A percentile compares a stretch with the other conserved stretches of the same genome.
Evolutionary conservation across 2,113 vertebrate genomes (phyloP).

Genomic region (Solea senegalensis): DNA sequence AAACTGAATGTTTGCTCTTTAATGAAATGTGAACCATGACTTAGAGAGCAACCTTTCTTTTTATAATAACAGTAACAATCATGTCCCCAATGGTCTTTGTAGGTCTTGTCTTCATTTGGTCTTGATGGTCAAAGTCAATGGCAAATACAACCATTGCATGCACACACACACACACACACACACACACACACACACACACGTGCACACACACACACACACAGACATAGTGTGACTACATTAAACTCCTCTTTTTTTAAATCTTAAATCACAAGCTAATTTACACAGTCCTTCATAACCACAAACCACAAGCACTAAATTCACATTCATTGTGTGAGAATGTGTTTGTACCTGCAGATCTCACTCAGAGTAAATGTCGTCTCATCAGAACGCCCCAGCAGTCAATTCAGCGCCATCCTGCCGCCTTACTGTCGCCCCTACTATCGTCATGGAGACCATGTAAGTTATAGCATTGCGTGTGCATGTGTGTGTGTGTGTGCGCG

Average conservation of each 20-base stretch:
- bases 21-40: too few species aligned
- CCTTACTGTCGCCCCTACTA: constrained; percentile 93
- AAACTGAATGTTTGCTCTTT: too few species aligned
- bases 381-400: constrained; percentile 76
- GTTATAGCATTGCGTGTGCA: constrained; percentile 83
- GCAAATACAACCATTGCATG: neutral
- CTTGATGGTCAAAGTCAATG: constrained; percentile 54
- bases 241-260: neutral
- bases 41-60: too few species aligned
- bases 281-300: neutral
- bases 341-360: constrained; percentile 4
- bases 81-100: neutral
- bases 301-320: neutral
- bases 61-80: too few species aligned
- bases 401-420: constrained; percentile 88
- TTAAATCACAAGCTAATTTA: neutral
- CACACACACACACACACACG: neutral
- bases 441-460: constrained; percentile 98
- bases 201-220: neutral
- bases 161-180: neutral
- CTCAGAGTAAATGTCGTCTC: constrained; percentile 41
- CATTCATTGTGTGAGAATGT: neutral
- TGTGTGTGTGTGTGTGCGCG: constrained; percentile 40
- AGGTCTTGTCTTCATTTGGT: neutral
- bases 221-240: too few species aligned